A percentile compares a stretch with the other conserved stretches of the same genome.
Evolutionary conservation across 2,888 invertebrate genomes (phyloP).

Genomic region (Metacarcinus magister): DNA sequence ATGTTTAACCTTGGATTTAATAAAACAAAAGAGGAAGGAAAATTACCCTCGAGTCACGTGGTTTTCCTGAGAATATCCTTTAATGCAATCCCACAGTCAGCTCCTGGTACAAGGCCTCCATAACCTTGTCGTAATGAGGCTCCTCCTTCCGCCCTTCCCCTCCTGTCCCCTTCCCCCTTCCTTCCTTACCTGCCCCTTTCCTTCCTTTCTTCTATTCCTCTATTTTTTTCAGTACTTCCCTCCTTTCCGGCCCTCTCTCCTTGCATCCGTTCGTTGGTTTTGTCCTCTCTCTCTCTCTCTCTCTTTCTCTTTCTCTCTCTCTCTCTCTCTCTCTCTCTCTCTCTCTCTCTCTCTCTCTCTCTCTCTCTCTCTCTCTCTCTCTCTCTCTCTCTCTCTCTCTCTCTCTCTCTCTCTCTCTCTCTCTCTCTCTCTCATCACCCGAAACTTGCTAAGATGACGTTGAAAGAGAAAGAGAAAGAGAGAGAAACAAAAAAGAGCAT

Average conservation of each 20-base stretch:
- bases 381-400: background rate
- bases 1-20: background rate
- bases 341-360: background rate
- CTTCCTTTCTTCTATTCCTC: background rate
- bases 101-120: background rate
- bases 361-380: no score
- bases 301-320: background rate
- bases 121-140: background rate
- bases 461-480: background rate
- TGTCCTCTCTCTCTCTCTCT: background rate
- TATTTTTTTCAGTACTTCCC: background rate
- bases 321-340: background rate
- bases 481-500: background rate
- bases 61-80: conserved; percentile 41
- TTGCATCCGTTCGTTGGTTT: background rate
- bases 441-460: no score
- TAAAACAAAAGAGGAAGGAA: background rate
- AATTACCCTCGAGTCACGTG: conserved; percentile 5
- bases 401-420: conserved; percentile 7
- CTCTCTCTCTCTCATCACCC: conserved; percentile 26
- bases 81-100: conserved; percentile 41
- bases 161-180: background rate
- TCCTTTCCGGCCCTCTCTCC: background rate
- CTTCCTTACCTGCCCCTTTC: background rate
- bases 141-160: background rate